These are phyloP conservation scores for Capra hircus DNA, from an alignment of 2,113 vertebrate species.

Conservation along the genomic window DNA sequence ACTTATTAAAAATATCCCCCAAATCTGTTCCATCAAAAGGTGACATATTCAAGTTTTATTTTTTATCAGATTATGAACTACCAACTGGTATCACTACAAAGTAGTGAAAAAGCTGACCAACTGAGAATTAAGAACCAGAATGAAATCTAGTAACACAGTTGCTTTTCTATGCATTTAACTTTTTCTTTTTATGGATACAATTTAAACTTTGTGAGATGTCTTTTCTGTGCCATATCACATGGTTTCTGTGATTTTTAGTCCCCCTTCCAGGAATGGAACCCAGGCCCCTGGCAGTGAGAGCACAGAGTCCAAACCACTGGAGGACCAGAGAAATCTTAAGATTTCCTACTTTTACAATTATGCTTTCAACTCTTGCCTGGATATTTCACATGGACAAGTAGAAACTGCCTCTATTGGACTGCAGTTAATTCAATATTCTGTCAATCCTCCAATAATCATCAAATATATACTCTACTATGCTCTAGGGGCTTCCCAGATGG, in stretches of 20 bases:
- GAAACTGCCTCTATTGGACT: not conserved
- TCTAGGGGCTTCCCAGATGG: not conserved
- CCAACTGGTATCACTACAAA: not conserved
- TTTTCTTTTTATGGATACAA: not conserved
- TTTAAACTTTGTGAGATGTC: not conserved
- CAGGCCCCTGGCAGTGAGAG: not conserved
- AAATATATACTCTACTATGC: not conserved
- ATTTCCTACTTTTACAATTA: not conserved
- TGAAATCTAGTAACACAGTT: not conserved
- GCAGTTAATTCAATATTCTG: not conserved
- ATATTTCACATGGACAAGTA: not conserved
- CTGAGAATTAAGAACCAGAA: not conserved
- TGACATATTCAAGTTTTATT: not conserved
- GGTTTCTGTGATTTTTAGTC: not conserved
- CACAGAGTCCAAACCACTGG: not conserved
- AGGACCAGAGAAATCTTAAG: not conserved
- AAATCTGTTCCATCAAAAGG: not conserved
- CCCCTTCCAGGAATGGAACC: not conserved
- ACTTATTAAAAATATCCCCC: not conserved
- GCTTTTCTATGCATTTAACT: not conserved
- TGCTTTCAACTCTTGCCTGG: not conserved
- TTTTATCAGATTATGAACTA: not conserved
- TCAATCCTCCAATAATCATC: not conserved
- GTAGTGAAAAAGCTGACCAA: not conserved
- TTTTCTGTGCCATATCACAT: not conserved